A percentile compares a stretch with the other conserved stretches of the same genome.
Conservation (phyloP, 2,888 invertebrate genomes). For the Plemyria rubiginata region DNA sequence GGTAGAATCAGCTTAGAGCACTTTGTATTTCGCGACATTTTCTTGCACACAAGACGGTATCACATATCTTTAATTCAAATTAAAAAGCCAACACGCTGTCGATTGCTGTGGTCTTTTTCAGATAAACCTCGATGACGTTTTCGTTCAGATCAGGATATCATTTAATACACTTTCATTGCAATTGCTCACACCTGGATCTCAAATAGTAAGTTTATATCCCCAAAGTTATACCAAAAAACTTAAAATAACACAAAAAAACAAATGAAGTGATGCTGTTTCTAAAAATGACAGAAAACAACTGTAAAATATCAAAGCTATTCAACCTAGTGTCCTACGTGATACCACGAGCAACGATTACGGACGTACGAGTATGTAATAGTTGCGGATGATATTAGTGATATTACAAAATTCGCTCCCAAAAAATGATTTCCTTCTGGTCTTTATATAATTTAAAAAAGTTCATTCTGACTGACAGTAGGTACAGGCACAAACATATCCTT, state of each 20-base stretch:
- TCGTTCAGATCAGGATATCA: no score
- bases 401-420: conserved; percentile 29
- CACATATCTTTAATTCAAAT: no score
- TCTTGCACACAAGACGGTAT: no score
- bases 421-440: conserved; percentile 25
- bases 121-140: no score
- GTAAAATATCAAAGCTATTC: conserved; percentile 2
- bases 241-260: no score
- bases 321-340: conserved; percentile 1
- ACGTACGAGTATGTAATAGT: conserved; percentile 11
- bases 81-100: no score
- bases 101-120: no score
- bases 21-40: no score
- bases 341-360: conserved; percentile 19
- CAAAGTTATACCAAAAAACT: no score
- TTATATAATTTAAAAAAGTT: not conserved
- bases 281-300: not conserved
- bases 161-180: no score
- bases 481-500: not conserved
- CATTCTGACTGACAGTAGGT: not conserved
- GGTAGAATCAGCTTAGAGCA: not conserved
- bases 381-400: conserved; percentile 24
- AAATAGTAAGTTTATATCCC: not conserved
- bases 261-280: no score
- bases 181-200: not conserved